Percentiles rank a stretch among this genome's conserved stretches.
Evolutionary conservation across 1,140 invertebrate species (phyloP).

Genomic region (Drosophila sproati): DNA sequence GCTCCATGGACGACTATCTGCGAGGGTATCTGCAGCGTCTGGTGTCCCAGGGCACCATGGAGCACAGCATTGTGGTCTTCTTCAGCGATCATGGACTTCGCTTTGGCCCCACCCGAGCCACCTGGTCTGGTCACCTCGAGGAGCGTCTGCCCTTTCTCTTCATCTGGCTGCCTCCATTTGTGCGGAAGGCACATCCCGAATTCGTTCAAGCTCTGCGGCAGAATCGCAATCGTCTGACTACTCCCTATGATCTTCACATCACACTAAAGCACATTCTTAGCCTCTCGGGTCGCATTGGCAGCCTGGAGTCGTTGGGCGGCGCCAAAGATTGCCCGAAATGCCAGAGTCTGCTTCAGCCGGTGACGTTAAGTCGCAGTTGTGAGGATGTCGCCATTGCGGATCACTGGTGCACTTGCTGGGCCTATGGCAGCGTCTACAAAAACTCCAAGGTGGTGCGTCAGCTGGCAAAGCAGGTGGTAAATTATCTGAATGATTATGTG

Average conservation of each 20-base stretch:
- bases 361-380: slow-evolving; percentile 89
- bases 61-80: slow-evolving; percentile 91
- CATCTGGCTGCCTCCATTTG: slow-evolving; percentile 91
- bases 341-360: slow-evolving; percentile 88
- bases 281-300: slow-evolving; percentile 83
- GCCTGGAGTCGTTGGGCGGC: slow-evolving; percentile 72
- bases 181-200: slow-evolving; percentile 87
- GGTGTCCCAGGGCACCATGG: slow-evolving; percentile 86
- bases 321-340: slow-evolving; percentile 87
- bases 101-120: slow-evolving; percentile 90
- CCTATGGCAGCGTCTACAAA: slow-evolving; percentile 84
- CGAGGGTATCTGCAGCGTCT: slow-evolving; percentile 87
- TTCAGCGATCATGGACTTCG: slow-evolving; percentile 97
- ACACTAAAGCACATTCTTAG: slow-evolving; percentile 85
- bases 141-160: slow-evolving; percentile 95
- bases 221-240: slow-evolving; percentile 91
- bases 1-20: slow-evolving; percentile 88
- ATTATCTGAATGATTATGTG: slow-evolving; percentile 84
- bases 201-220: slow-evolving; percentile 88
- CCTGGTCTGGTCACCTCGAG: slow-evolving; percentile 92
- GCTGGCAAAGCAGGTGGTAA: slow-evolving; percentile 85
- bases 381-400: slow-evolving; percentile 88
- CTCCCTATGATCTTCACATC: slow-evolving; percentile 94
- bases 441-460: slow-evolving; percentile 83
- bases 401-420: slow-evolving; percentile 92